A percentile compares a stretch with the other conserved stretches of the same genome.
These are phyloP conservation scores for Leptinotarsa texana DNA, from an alignment of 1,140 invertebrate species.

Conservation along the genomic window DNA sequence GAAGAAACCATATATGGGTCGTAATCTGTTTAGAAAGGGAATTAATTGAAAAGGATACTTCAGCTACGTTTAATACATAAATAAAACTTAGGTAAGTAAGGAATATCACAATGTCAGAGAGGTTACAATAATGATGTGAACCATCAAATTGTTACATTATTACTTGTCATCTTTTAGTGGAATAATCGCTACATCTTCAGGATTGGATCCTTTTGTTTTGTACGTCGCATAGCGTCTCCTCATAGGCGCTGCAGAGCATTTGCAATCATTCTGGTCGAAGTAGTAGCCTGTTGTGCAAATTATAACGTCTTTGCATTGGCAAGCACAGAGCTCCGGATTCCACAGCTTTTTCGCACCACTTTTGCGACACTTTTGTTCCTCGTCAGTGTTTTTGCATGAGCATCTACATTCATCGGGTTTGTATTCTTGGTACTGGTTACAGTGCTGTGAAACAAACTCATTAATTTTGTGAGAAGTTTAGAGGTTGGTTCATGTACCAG, in stretches of 20 bases:
- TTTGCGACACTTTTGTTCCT: conserved; percentile 61
- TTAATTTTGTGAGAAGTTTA: background rate
- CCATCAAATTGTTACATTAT: background rate
- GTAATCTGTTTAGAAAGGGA: too few relatives aligned
- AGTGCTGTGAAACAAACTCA: conserved; percentile 57
- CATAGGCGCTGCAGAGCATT: conserved; percentile 54
- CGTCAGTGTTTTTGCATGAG: conserved; percentile 64
- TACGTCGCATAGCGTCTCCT: conserved; percentile 33
- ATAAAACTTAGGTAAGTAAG: conserved; percentile 8
- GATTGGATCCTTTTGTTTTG: background rate
- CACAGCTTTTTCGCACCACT: conserved; percentile 62
- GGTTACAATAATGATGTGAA: background rate
- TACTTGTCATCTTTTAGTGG: background rate
- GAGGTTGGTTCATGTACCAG: background rate
- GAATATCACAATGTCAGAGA: conserved; percentile 17
- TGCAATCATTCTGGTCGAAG: conserved; percentile 65
- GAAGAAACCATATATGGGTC: too few relatives aligned
- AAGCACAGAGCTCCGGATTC: conserved; percentile 63
- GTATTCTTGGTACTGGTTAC: conserved; percentile 63
- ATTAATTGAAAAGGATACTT: too few relatives aligned
- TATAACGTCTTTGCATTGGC: conserved; percentile 60
- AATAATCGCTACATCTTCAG: background rate
- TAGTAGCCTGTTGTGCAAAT: conserved; percentile 64
- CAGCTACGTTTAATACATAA: background rate
- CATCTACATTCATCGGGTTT: conserved; percentile 62